These are phyloP conservation scores for Drosophila funebris DNA, from an alignment of 1,140 invertebrate genomes.

Conservation along the genomic window DNA sequence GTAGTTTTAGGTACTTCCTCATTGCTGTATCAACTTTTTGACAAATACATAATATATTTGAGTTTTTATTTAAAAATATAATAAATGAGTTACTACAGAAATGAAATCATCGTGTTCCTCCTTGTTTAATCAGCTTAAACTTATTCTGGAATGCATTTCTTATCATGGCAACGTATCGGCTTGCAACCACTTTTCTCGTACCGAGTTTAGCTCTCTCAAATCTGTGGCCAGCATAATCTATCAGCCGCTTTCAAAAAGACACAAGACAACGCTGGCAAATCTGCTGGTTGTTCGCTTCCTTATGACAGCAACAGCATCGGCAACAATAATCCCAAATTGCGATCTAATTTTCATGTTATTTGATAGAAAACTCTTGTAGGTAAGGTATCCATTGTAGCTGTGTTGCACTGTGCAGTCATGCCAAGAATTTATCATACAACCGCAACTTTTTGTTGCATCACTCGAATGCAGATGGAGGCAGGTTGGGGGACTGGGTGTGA, in stretches of 20 bases:
- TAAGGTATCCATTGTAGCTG: slow-evolving; percentile 28
- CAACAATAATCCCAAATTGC: slow-evolving; percentile 35
- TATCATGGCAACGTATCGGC: slow-evolving; percentile 21
- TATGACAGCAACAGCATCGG: slow-evolving; percentile 45
- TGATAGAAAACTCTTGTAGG: slow-evolving; percentile 74
- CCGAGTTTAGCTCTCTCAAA: background rate
- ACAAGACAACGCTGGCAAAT: slow-evolving; percentile 19
- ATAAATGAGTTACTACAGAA: no score
- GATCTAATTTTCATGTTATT: slow-evolving; percentile 79
- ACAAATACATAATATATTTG: no score
- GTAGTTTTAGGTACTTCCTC: no score
- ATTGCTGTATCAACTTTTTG: no score
- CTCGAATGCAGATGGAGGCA: background rate
- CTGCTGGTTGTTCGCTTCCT: slow-evolving; percentile 42
- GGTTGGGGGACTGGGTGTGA: background rate
- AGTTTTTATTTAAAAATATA: no score
- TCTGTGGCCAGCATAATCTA: slow-evolving; percentile 20
- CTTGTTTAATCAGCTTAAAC: background rate
- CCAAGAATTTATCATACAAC: slow-evolving; percentile 70
- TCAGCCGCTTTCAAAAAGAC: slow-evolving; percentile 4
- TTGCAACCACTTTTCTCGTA: background rate
- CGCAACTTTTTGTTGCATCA: slow-evolving; percentile 38
- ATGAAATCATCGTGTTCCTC: no score
- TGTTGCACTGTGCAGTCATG: slow-evolving; percentile 47
- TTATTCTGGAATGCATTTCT: slow-evolving; percentile 10